These are phyloP conservation scores for Drosophila persimilis DNA, from an alignment of 1,140 invertebrate genomes.

Conservation along the genomic window DNA sequence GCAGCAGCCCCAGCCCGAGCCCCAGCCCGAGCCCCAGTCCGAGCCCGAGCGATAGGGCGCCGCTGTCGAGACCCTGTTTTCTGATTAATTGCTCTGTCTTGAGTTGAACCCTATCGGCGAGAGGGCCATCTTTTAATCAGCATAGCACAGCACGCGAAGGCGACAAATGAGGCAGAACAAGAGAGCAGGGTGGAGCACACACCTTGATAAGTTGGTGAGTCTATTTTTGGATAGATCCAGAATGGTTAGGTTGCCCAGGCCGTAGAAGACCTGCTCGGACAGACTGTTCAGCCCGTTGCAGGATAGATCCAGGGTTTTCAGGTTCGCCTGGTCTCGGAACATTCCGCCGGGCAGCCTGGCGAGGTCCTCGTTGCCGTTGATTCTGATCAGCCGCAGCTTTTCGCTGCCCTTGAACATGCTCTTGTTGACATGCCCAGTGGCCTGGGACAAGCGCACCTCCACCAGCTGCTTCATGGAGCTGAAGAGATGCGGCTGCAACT, in stretches of 20 bases:
- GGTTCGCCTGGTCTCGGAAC: conserved; percentile 85
- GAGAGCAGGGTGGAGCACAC: conserved; percentile 4
- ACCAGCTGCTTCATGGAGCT: conserved; percentile 81
- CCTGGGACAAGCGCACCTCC: conserved; percentile 83
- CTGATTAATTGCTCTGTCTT: conserved; percentile 53
- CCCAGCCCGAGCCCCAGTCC: conserved; percentile 12
- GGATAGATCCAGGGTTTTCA: conserved; percentile 84
- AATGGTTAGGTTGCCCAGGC: conserved; percentile 83
- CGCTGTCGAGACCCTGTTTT: conserved; percentile 10
- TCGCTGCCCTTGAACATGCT: conserved; percentile 85
- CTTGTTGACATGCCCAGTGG: conserved; percentile 82
- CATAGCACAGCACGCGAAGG: conserved; percentile 17
- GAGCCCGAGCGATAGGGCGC: conserved; percentile 14
- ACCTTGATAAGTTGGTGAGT: conserved; percentile 62
- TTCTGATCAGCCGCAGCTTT: conserved; percentile 84
- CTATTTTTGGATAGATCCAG: conserved; percentile 85
- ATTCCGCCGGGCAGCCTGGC: conserved; percentile 83
- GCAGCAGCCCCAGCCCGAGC: conserved; percentile 17
- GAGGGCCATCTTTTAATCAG: conserved; percentile 81
- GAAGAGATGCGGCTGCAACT: conserved; percentile 41
- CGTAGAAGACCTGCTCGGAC: conserved; percentile 84
- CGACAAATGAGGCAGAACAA: conserved; percentile 13
- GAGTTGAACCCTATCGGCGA: conserved; percentile 82
- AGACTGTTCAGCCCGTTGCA: conserved; percentile 84
- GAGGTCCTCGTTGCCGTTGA: conserved; percentile 85